phyloP scores from a whole-genome alignment of 1,140 invertebrate genomes.

The Eumaeus atala region DNA sequence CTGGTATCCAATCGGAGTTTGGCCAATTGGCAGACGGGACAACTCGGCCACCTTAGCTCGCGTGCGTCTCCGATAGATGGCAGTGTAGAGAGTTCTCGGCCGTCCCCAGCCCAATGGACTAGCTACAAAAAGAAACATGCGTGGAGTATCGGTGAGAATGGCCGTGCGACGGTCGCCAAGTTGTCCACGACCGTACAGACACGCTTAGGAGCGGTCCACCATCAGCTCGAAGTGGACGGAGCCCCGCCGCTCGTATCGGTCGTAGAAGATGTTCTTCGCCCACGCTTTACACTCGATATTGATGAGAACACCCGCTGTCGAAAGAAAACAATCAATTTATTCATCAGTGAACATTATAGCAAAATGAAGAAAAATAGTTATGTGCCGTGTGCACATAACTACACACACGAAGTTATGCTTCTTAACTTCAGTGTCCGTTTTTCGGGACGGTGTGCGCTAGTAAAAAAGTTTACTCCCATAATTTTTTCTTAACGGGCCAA shows the following conservation, averaged over 20 bases:
- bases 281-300: constrained; percentile 98
- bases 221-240: constrained; percentile 97
- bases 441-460: too few relatives aligned
- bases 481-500: too few relatives aligned
- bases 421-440: too few relatives aligned
- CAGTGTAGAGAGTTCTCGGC: constrained; percentile 8
- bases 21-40: constrained; percentile 14
- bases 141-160: constrained; percentile 14
- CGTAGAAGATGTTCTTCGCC: constrained; percentile 93
- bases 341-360: not conserved
- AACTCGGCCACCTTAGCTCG: constrained; percentile 21
- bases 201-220: constrained; percentile 79
- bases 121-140: constrained; percentile 12
- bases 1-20: constrained; percentile 28
- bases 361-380: too few relatives aligned
- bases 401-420: too few relatives aligned
- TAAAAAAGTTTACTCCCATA: too few relatives aligned
- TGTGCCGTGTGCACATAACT: too few relatives aligned
- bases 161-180: constrained; percentile 26
- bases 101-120: not conserved
- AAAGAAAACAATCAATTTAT: not conserved
- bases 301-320: constrained; percentile 87
- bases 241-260: constrained; percentile 90
- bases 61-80: constrained; percentile 3
- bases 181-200: constrained; percentile 22